A percentile compares a stretch with the other conserved stretches of the same genome.
These are phyloP conservation scores for Orthosia incerta DNA, from an alignment of 2,888 invertebrate genomes.

Conservation along the genomic window DNA sequence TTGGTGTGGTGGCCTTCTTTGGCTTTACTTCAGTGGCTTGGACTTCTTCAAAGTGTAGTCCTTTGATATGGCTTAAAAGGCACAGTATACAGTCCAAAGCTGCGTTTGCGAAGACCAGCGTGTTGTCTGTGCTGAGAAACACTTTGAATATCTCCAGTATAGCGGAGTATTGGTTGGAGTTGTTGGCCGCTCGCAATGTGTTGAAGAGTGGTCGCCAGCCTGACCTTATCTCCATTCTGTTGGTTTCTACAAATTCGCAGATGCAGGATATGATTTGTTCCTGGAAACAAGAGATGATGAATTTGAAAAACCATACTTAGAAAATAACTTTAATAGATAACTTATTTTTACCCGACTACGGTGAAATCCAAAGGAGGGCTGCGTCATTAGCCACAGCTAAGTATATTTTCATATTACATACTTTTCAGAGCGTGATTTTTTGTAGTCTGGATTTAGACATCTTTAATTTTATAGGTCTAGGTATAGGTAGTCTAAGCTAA, in stretches of 20 bases:
- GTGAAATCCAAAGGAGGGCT: no score
- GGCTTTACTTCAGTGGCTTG: conserved; percentile 86
- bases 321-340: no score
- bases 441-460: no score
- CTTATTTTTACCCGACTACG: no score
- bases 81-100: conserved; percentile 98
- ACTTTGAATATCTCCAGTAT: conserved; percentile 98
- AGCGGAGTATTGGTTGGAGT: conserved; percentile 93
- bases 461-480: no score
- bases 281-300: conserved; percentile 83
- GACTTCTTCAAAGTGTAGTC: conserved; percentile 92
- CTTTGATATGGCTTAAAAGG: conserved; percentile 94
- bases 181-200: conserved; percentile 96
- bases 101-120: conserved; percentile 98
- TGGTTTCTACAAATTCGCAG: conserved; percentile 98
- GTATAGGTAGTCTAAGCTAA: no score
- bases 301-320: neutral
- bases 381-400: no score
- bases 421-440: no score
- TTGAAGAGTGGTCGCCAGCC: conserved; percentile 99
- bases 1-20: conserved; percentile 79
- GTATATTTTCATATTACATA: no score
- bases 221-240: conserved; percentile 97
- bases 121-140: conserved; percentile 97
- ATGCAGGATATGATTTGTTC: conserved; percentile 98